Conservation (phyloP, 2,113 vertebrate genomes). For the Tragelaphus strepsiceros region DNA sequence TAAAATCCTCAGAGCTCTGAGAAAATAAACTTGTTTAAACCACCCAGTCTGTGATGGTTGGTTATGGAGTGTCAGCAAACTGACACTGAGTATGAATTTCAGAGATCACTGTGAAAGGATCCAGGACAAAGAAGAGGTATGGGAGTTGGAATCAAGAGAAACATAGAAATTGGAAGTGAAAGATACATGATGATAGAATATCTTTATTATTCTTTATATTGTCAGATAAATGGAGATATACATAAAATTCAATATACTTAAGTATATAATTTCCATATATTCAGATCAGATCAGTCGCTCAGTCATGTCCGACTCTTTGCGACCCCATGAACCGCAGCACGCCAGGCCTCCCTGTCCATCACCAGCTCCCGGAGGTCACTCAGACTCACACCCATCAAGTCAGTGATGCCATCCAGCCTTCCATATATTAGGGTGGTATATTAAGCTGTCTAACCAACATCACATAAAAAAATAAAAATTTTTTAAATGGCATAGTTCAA, state of each 20-base stretch:
- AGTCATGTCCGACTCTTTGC: too few species aligned
- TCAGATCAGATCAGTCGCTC: neutral
- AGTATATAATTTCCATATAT: neutral
- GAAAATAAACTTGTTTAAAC: neutral
- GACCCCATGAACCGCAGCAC: too few species aligned
- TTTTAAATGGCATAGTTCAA: neutral
- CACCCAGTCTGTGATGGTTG: neutral
- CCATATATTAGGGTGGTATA: neutral
- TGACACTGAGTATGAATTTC: neutral
- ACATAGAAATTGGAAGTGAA: neutral
- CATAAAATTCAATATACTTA: neutral
- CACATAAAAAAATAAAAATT: neutral
- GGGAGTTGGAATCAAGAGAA: neutral
- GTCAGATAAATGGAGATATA: neutral
- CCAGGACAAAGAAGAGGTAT: neutral
- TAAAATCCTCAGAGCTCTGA: neutral
- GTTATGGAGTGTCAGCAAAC: neutral
- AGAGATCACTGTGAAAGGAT: neutral
- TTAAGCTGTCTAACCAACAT: neutral
- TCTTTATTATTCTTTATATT: neutral
- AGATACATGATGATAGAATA: neutral
- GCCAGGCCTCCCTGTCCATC: too few species aligned
- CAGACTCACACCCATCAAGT: too few species aligned
- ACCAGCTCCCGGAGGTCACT: too few species aligned
- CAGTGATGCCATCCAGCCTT: neutral